phyloP scores from a whole-genome alignment of 2,888 invertebrate species.

The Teleiodes luculella region DNA sequence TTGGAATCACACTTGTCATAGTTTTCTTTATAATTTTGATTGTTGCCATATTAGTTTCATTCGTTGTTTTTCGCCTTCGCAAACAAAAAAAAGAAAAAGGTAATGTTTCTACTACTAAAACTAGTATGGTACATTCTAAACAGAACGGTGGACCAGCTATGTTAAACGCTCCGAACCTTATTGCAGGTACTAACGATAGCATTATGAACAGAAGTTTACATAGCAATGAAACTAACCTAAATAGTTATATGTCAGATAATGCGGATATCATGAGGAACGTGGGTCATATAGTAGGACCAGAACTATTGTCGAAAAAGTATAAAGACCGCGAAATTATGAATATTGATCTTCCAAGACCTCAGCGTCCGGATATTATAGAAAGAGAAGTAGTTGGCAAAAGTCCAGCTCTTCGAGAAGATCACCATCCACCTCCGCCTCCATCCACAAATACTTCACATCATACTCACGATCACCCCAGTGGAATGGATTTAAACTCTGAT shows the following conservation, averaged over 20 bases:
- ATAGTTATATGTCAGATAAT: constrained; percentile 84
- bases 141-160: constrained; percentile 85
- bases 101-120: constrained; percentile 80
- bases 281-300: constrained; percentile 89
- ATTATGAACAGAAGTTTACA: constrained; percentile 84
- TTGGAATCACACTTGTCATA: constrained; percentile 95
- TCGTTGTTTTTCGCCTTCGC: constrained; percentile 93
- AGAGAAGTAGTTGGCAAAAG: constrained; percentile 91
- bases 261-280: constrained; percentile 87
- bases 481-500: constrained; percentile 87
- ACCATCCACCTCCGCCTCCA: constrained; percentile 88
- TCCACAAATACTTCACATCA: constrained; percentile 85
- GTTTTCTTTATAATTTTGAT: constrained; percentile 95
- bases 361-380: constrained; percentile 96
- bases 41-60: constrained; percentile 92
- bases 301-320: constrained; percentile 91
- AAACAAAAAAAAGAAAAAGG: constrained; percentile 92
- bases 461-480: constrained; percentile 84
- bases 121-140: constrained; percentile 86
- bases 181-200: constrained; percentile 83
- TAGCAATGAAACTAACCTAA: constrained; percentile 83
- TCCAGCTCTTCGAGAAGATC: constrained; percentile 87
- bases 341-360: constrained; percentile 85
- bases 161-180: constrained; percentile 83
- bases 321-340: constrained; percentile 90